Percentiles rank a stretch among this genome's conserved stretches.
Evolutionary conservation across 1,140 invertebrate genomes (phyloP).

Genomic region (Aphelinus atriplicis): DNA sequence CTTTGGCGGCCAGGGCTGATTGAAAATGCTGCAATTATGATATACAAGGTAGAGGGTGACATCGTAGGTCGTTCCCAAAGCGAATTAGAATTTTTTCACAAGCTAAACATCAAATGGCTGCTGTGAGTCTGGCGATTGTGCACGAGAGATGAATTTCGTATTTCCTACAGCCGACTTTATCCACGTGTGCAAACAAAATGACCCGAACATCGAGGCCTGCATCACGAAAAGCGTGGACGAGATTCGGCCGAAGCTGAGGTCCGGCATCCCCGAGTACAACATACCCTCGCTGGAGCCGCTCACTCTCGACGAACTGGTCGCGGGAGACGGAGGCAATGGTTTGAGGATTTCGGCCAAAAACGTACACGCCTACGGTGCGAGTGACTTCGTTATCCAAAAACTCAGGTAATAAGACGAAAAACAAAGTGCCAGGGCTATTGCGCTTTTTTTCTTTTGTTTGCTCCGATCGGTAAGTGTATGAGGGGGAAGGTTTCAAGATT

Average conservation of each 20-base stretch:
- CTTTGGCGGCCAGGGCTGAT: no score
- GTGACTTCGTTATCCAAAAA: constrained; percentile 69
- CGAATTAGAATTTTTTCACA: neutral
- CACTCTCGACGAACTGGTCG: constrained; percentile 69
- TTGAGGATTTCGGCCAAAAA: constrained; percentile 68
- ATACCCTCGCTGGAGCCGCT: constrained; percentile 73
- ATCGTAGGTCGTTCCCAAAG: no score
- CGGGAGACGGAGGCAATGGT: constrained; percentile 65
- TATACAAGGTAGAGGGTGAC: no score
- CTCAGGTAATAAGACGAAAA: constrained; percentile 61
- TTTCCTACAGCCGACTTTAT: constrained; percentile 69
- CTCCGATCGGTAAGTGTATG: no score
- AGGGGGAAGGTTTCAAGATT: no score
- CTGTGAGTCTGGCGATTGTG: no score
- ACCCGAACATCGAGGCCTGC: constrained; percentile 69
- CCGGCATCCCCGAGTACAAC: constrained; percentile 68
- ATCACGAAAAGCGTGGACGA: constrained; percentile 65
- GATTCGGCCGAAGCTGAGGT: constrained; percentile 58
- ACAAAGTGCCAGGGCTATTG: neutral
- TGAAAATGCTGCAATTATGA: no score
- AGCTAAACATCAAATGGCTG: no score
- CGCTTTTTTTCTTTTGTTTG: no score
- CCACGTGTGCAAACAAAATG: constrained; percentile 68
- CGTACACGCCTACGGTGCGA: constrained; percentile 69
- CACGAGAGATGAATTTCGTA: neutral